Evolutionary conservation across 2,888 invertebrate genomes (phyloP).

Genomic region (Protophormia terraenovae): DNA sequence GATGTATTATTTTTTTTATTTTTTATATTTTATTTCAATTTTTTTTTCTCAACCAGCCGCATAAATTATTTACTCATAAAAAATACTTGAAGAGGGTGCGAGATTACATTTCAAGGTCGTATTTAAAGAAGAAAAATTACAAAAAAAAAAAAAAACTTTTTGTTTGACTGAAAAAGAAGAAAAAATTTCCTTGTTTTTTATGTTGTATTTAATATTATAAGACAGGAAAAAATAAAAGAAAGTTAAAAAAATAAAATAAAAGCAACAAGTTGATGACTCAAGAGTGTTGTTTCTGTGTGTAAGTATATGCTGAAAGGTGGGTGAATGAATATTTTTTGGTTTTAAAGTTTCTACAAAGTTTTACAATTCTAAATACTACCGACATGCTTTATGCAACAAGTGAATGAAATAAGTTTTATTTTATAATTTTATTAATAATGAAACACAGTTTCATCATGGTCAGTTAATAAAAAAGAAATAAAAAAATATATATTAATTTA

Average conservation of each 20-base stretch:
- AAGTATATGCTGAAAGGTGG: background rate
- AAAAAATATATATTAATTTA: too few relatives aligned
- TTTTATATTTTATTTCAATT: constrained; percentile 39
- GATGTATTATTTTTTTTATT: constrained; percentile 28
- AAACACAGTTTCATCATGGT: background rate
- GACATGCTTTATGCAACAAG: background rate
- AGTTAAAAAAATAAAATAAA: constrained; percentile 20
- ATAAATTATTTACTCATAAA: constrained; percentile 67
- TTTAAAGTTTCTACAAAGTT: constrained; percentile 7
- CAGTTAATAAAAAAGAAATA: too few relatives aligned
- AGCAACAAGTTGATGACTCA: constrained; percentile 65
- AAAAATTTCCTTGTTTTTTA: constrained; percentile 44
- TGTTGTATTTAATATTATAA: constrained; percentile 44
- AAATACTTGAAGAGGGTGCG: constrained; percentile 58
- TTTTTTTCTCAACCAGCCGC: constrained; percentile 60
- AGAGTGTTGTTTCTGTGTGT: constrained; percentile 22
- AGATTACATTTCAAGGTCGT: constrained; percentile 70
- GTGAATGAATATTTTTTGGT: background rate
- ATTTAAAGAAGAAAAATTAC: constrained; percentile 65
- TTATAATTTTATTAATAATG: background rate
- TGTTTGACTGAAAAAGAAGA: constrained; percentile 62
- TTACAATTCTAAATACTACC: background rate
- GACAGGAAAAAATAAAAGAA: constrained; percentile 4
- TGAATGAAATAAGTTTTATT: background rate
- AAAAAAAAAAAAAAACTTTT: constrained; percentile 65